Evolutionary conservation across 2,113 vertebrate genomes (phyloP).

Genomic region (Arvicanthis niloticus): DNA sequence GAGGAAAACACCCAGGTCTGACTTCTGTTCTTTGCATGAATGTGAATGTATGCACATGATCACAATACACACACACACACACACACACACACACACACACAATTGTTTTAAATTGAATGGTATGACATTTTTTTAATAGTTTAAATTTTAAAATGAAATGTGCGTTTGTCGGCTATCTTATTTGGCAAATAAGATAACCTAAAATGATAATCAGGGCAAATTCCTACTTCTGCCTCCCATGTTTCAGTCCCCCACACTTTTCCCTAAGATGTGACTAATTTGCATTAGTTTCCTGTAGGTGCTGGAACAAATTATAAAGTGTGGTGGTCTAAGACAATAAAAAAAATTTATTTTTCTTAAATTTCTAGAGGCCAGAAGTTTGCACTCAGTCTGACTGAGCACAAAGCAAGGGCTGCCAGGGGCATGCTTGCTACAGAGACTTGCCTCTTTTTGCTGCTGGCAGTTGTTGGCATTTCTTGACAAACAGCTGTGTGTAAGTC

Average conservation of each 20-base stretch:
- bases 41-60: neutral
- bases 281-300: neutral
- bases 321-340: neutral
- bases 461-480: neutral
- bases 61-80: neutral
- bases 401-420: neutral
- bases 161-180: neutral
- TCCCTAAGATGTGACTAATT: neutral
- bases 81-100: neutral
- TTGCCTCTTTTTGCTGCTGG: neutral
- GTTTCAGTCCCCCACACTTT: neutral
- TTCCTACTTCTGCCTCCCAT: neutral
- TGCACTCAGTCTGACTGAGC: neutral
- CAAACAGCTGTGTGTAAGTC: neutral
- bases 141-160: constrained; percentile 16
- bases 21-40: neutral
- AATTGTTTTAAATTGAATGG: neutral
- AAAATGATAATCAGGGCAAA: neutral
- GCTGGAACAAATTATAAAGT: neutral
- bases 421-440: neutral
- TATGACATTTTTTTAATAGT: neutral
- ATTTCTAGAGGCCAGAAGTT: neutral
- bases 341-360: neutral
- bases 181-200: neutral
- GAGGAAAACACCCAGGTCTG: neutral